Evolutionary conservation across 53 echinoderm and acorn worm species (phyloP).

Genomic region (Stichopus horrens): DNA sequence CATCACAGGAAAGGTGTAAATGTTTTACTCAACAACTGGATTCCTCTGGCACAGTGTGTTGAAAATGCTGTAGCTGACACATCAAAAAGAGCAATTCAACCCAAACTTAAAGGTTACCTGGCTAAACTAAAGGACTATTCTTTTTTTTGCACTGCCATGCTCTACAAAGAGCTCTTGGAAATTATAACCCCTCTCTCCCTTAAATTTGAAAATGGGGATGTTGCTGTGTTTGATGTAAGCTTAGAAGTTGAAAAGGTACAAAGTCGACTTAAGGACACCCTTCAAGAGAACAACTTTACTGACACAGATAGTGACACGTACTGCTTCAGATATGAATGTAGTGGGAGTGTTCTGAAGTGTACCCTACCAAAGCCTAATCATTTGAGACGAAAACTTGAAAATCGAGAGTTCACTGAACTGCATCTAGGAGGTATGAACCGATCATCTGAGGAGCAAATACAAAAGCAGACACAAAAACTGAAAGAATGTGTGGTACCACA

Average conservation of each 20-base stretch:
- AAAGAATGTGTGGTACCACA: background rate
- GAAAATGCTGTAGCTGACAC: constrained; percentile 11
- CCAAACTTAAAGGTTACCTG: constrained; percentile 16
- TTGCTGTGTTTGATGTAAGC: background rate
- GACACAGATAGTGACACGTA: background rate
- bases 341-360: background rate
- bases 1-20: constrained; percentile 55
- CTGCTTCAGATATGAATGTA: constrained; percentile 5
- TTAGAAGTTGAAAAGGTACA: constrained; percentile 11
- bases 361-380: background rate
- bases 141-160: constrained; percentile 3
- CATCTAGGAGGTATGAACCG: no score
- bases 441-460: background rate
- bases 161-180: constrained; percentile 12
- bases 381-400: no score
- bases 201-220: constrained; percentile 4
- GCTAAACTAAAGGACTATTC: constrained; percentile 12
- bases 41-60: constrained; percentile 22
- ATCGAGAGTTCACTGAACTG: no score
- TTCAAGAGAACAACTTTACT: background rate
- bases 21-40: constrained; percentile 46
- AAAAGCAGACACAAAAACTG: constrained; percentile 4
- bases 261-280: background rate
- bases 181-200: background rate
- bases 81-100: constrained; percentile 10